Conservation (phyloP, 2,888 invertebrate genomes). For the Drosophila phalerata region DNA sequence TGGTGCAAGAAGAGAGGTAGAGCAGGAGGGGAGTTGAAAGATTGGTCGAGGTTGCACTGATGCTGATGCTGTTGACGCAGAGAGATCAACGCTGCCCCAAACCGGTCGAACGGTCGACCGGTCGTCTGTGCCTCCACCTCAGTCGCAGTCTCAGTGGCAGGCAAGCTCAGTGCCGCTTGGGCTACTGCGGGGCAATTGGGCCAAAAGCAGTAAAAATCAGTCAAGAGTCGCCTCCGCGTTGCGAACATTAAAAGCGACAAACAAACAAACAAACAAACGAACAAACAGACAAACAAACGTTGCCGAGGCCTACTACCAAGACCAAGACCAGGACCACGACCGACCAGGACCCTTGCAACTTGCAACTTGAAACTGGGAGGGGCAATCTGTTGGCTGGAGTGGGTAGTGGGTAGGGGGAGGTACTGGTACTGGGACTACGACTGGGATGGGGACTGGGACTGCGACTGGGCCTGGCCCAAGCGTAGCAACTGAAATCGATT, state of each 20-base stretch:
- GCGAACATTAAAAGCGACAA: constrained; percentile 79
- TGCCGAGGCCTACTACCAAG: constrained; percentile 13
- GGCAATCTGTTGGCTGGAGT: background rate
- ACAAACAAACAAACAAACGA: constrained; percentile 79
- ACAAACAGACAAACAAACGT: constrained; percentile 31
- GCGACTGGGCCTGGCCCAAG: constrained; percentile 38
- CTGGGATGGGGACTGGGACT: constrained; percentile 13
- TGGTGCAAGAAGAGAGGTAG: constrained; percentile 36
- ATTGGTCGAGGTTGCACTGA: constrained; percentile 15
- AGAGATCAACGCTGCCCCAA: constrained; percentile 45
- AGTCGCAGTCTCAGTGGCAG: constrained; percentile 6
- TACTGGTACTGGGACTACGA: background rate
- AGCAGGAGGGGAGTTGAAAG: constrained; percentile 2
- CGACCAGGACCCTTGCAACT: no score
- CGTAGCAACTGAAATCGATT: constrained; percentile 73
- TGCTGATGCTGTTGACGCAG: constrained; percentile 49
- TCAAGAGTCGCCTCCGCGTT: constrained; percentile 73
- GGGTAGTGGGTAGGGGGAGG: background rate
- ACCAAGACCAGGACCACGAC: constrained; percentile 14
- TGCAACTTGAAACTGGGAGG: constrained; percentile 31
- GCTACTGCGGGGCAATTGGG: constrained; percentile 80
- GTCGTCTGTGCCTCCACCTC: background rate
- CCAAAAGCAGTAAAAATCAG: constrained; percentile 81
- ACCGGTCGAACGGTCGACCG: constrained; percentile 7
- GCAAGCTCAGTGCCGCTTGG: constrained; percentile 17